Evolutionary conservation across 2,888 invertebrate genomes (phyloP).

Genomic region (Rhaphigaster nebulosa): DNA sequence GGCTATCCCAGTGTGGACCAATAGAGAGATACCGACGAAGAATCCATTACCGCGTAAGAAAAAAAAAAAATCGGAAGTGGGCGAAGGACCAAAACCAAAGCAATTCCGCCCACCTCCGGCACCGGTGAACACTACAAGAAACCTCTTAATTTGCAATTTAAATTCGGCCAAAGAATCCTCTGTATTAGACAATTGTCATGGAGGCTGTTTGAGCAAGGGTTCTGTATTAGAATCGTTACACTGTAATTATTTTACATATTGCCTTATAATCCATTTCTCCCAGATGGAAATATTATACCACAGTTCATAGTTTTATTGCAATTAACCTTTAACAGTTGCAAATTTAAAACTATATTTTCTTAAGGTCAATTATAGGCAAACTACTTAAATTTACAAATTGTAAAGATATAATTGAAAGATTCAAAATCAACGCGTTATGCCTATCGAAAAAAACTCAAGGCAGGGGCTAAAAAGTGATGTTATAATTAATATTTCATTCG

Average conservation of each 20-base stretch:
- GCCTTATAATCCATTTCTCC: background rate
- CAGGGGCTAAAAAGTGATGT: too few species aligned
- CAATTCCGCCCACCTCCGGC: constrained; percentile 16
- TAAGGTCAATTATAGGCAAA: too few species aligned
- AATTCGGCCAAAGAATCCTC: constrained; percentile 7
- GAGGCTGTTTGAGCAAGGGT: background rate
- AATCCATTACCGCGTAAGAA: background rate
- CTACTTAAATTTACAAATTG: too few species aligned
- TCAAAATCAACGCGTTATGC: too few species aligned
- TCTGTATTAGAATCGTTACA: background rate
- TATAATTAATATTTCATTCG: too few species aligned
- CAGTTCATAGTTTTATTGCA: too few species aligned
- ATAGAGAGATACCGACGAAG: background rate
- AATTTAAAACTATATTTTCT: too few species aligned
- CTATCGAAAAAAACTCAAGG: too few species aligned
- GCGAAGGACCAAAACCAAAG: background rate
- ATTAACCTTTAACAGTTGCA: too few species aligned
- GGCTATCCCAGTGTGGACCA: background rate
- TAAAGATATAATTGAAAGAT: too few species aligned
- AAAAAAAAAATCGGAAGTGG: background rate
- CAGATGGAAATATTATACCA: too few species aligned
- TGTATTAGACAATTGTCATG: constrained; percentile 25
- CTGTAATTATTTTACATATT: background rate
- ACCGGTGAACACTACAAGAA: constrained; percentile 14
- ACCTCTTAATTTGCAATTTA: constrained; percentile 53